Evolutionary conservation across 2,113 vertebrate species (phyloP), one percentile per base, ranked within the genome.

Genomic region (Caretta caretta): DNA sequence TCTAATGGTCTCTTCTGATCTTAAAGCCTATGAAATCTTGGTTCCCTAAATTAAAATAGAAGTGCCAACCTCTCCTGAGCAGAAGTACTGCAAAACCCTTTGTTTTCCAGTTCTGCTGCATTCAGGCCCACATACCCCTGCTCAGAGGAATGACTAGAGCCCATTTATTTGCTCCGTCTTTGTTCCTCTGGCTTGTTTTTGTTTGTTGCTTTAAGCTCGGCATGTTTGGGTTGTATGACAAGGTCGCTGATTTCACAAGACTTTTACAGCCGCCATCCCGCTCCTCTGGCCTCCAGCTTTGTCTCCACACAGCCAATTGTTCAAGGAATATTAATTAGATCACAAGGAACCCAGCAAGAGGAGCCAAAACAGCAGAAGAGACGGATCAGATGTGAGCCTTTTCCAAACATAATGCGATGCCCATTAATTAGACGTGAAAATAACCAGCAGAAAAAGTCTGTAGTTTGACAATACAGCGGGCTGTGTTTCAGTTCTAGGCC

Each of bases 241-340:
- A 97, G 96, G 96, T 97, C 94, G 10, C 19, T 97, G 95, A 92
- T 97, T 97, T 97, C 96, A 93, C 96, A 97, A 93, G 96, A 54
- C 96, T 95, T n/a, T 13, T 65, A 81, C 90, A 87, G 96, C 38
- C 19, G 0, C 88, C 91, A 91, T 88, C 94, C 93, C 35, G 4
- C 89, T 94, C 35, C 89, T 90, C 83, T 5, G 24, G 94, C 89
- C 78, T 94, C 87, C 89, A 93, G 93, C 93, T 94, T 90, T 54
- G 86, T 49, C 90, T 96, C 65, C 94, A 81, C 86, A 92, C 51
- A 0, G 91, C 84, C 95, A 88, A 3, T 75, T 90, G 82, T 86
- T 10, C 86, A 83, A 82, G 56, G 95, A 92, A 92, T 95, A 94
- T 96, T 96, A 94, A 96, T 89, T 93, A 85, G 95, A 75, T 54